These are phyloP conservation scores for Spongia lamella DNA, from an alignment of 37 sponge, comb jelly and placozoan genomes.

Conservation along the genomic window DNA sequence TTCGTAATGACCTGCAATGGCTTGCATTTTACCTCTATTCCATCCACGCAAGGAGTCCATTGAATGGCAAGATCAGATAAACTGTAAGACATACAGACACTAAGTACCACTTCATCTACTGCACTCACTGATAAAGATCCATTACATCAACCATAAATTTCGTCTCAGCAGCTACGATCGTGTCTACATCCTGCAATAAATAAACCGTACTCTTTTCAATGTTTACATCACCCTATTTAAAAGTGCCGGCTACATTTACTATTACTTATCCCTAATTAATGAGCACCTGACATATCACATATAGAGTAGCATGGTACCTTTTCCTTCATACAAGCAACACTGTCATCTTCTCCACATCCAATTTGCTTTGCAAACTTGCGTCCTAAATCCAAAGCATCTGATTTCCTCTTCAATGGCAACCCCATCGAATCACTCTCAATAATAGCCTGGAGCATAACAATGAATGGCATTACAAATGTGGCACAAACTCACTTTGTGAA, in stretches of 20 bases:
- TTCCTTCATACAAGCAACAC: conserved; percentile 38
- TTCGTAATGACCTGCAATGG: too few species aligned
- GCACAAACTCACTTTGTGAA: conserved; percentile 72
- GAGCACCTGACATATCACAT: too few species aligned
- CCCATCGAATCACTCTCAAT: conserved; percentile 79
- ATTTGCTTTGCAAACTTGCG: conserved; percentile 59
- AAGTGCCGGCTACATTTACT: too few species aligned
- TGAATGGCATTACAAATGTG: too few species aligned
- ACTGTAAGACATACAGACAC: conserved; percentile 10
- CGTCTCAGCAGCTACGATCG: conserved; percentile 34
- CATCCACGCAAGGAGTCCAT: conserved; percentile 76
- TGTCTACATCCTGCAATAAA: conserved; percentile 15
- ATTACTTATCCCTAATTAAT: too few species aligned
- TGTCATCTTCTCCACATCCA: conserved; percentile 57
- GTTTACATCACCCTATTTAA: too few species aligned
- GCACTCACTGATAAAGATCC: conserved; percentile 48
- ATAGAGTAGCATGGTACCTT: conserved; percentile 25
- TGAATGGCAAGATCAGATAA: conserved; percentile 60
- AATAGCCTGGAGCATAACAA: conserved; percentile 46
- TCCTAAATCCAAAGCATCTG: conserved; percentile 53
- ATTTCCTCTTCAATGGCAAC: conserved; percentile 33
- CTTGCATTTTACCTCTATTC: conserved; percentile 51
- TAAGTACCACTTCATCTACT: too few species aligned
- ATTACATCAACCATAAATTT: conserved; percentile 56
- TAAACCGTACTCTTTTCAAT: too few species aligned